Base-by-base conservation (phyloP, 2,797 vertebrate species). In the Silurus aristotelis region DNA sequence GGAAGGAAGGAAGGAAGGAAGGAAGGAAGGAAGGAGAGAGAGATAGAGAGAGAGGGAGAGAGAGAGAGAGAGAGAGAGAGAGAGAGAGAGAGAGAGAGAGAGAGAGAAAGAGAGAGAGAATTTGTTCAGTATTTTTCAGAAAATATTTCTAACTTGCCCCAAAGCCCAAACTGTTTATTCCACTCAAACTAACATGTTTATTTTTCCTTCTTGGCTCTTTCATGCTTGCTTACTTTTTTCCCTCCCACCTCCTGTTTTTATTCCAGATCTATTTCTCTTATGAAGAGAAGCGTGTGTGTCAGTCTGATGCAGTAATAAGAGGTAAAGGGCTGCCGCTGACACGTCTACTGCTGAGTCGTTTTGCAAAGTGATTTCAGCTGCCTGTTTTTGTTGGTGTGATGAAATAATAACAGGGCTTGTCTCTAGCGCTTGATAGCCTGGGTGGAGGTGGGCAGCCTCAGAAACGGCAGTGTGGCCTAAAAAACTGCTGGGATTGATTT, bases 401-500 rank as follows among this genome's bases (percentile, higher is more conserved):
- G 82, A 81, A 87, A 81, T 84, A 87, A 84, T 87, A 84, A 81
- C 77, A 84, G 82, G 85, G 52, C 70, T 76, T 6, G 27, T 55
- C 80, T 82, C 79, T 52, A 48, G 60, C 25, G 58, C 7, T 81
- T 10, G 38, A 64, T 61, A 1, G 66, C 60, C 79, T 84, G 84
- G 84, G 64, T 55, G 76, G 78, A 83, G 87, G 70, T 73, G 48
- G 82, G 55, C 80, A 52, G 75, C 73, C 66, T 81, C 83, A 77
- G 68, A 64, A 87, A 81, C 76, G 78, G 68, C 70, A 5, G 61
- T 58, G 0, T 31, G 78, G 83, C 85, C 72, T 52, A 43, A 52
- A 80, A 67, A 67, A 80, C 31, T 84, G 58, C 73, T 63, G 56
- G 67, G 84, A 83, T 87, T 83, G 46, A 72, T 83, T 86, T 83